A percentile compares a stretch with the other conserved stretches of the same genome.
These are phyloP conservation scores for Agrilus cyanescens DNA, from an alignment of 2,888 invertebrate species.

Conservation along the genomic window DNA sequence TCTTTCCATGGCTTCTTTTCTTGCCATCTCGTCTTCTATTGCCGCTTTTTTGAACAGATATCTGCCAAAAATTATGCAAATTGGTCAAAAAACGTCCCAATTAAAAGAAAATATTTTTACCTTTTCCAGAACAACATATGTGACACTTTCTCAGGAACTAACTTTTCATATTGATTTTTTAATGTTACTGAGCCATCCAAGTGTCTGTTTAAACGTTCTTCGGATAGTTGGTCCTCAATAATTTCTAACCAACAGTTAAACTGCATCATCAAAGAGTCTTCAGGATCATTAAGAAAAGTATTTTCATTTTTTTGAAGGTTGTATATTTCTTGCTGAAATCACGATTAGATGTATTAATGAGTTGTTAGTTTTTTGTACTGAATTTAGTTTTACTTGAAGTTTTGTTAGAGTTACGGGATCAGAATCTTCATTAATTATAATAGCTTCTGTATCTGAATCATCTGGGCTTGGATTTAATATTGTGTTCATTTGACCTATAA, in stretches of 20 bases:
- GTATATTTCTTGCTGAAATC: constrained; percentile 51
- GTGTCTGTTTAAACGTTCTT: constrained; percentile 48
- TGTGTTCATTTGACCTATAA: constrained; percentile 54
- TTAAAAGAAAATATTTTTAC: constrained; percentile 24
- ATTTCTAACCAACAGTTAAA: constrained; percentile 49
- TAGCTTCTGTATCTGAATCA: constrained; percentile 59
- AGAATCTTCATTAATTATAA: constrained; percentile 49
- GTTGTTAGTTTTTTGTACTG: not conserved
- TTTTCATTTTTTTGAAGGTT: constrained; percentile 59
- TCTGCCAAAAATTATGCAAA: constrained; percentile 25
- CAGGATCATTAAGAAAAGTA: constrained; percentile 60
- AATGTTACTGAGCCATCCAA: constrained; percentile 42
- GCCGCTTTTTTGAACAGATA: constrained; percentile 75
- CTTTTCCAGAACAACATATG: constrained; percentile 73
- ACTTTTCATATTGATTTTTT: constrained; percentile 37
- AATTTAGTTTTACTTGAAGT: constrained; percentile 33
- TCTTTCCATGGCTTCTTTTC: constrained; percentile 48
- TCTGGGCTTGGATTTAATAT: constrained; percentile 55
- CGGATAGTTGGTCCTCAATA: constrained; percentile 41
- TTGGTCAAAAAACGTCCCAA: no score
- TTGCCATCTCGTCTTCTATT: constrained; percentile 60
- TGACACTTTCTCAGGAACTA: constrained; percentile 60
- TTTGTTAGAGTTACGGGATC: constrained; percentile 54
- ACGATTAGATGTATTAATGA: not conserved
- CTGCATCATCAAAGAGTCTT: constrained; percentile 39